Conservation (phyloP, 2,888 invertebrate genomes). For the Lordiphosa fenestrarum region DNA sequence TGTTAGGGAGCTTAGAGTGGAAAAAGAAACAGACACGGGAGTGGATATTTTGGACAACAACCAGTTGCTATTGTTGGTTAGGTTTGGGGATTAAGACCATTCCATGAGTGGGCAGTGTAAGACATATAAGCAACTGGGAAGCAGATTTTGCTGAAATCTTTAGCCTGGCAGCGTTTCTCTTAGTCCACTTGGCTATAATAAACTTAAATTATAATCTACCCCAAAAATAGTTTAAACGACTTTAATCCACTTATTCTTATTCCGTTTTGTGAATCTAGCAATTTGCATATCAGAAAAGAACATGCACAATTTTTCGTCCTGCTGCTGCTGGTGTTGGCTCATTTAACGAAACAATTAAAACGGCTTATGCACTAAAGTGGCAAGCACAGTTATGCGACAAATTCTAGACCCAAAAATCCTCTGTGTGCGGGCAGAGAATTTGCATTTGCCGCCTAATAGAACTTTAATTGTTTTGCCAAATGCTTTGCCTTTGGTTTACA, state of each 20-base stretch:
- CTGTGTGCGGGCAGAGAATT: constrained; percentile 35
- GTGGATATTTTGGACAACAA: constrained; percentile 18
- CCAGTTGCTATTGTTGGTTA: constrained; percentile 5
- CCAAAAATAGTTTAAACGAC: constrained; percentile 3
- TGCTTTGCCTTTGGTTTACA: constrained; percentile 31
- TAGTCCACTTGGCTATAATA: not conserved
- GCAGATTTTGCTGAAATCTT: too few species aligned
- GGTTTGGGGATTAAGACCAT: not conserved
- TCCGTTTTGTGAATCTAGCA: constrained; percentile 16
- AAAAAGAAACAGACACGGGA: constrained; percentile 31
- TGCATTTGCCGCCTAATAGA: constrained; percentile 71
- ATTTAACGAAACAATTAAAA: constrained; percentile 72
- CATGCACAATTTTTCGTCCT: constrained; percentile 36
- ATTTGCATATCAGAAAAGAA: constrained; percentile 49
- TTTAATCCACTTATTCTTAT: constrained; percentile 7
- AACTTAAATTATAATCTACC: constrained; percentile 15
- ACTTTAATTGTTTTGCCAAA: constrained; percentile 66
- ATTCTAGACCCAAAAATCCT: constrained; percentile 36
- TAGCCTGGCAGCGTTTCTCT: not conserved
- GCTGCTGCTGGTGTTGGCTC: constrained; percentile 42
- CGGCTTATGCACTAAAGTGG: constrained; percentile 66
- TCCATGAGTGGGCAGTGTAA: not conserved
- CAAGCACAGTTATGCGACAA: constrained; percentile 62
- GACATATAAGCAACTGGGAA: too few species aligned
- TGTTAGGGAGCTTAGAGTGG: constrained; percentile 15